Base-by-base conservation (phyloP, 2,797 vertebrate species). In the Catostomus latipinnis region DNA sequence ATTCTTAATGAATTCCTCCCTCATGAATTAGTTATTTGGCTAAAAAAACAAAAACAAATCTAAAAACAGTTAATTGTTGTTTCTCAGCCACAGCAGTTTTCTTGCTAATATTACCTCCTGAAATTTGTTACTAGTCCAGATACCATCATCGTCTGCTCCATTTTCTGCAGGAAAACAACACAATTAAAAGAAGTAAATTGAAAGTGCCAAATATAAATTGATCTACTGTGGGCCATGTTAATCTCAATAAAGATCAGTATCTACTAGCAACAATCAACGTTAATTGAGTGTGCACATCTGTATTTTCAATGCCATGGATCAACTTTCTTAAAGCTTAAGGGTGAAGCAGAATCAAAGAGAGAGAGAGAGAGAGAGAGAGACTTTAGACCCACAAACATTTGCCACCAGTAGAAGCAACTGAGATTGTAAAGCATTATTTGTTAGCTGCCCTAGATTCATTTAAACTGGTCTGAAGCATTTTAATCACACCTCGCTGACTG, bases 71-170 rank as follows among this genome's bases (percentile, higher is more conserved):
- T 63, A 1, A 45, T 62, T 34, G 61, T 63, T 45, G 11, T 22
- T 10, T 7, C 58, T 61, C 9, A 61, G 6, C 16, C 18, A 22
- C 7, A 57, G 56, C 6, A 8, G 13, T 16, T 57, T 57, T 57
- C 56, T 57, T 14, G 56, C n/a, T 8, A 62, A 53, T 48, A 76
- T 86, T 92, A 94, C 93, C 93, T 92, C 85, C 45, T 84, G 63
- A 8, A 4, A 12, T 11, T 66, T 11, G 13, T 53, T 14, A 46
- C 16, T 75, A 49, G 71, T 89, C 70, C 45, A 85, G 1, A 10
- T 9, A 50, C 60, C 7, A 22, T 85, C 85, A 7, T 91, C 90
- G 18, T 86, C 53, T 57, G 0, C 14, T 0, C 62, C 75, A 10
- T 74, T 87, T 88, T 79, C 84, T 76, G 78, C 45, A 75, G 14